Conservation (phyloP, 2,113 vertebrate species). For the Chelonoidis abingdonii region DNA sequence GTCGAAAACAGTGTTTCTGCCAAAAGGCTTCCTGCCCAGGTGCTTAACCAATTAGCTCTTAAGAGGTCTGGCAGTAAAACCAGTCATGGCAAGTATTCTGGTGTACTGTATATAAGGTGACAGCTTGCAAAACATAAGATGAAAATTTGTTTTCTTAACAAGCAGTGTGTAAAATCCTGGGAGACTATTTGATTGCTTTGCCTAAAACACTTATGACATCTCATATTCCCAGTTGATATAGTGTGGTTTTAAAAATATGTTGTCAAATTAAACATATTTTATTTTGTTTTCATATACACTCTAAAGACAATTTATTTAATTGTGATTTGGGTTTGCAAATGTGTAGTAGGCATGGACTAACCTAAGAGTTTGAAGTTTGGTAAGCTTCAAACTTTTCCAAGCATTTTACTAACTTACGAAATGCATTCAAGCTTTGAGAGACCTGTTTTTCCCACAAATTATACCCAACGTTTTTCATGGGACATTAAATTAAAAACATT, state of each 20-base stretch:
- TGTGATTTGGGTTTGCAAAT: conserved; percentile 43
- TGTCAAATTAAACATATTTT: conserved; percentile 63
- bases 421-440: conserved; percentile 20
- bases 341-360: conserved; percentile 9
- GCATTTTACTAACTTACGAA: conserved; percentile 40
- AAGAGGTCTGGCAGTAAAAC: conserved; percentile 81
- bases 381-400: conserved; percentile 30
- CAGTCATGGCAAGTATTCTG: conserved; percentile 77
- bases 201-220: conserved; percentile 73
- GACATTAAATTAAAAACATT: conserved; percentile 23
- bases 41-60: conserved; percentile 85
- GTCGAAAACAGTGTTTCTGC: conserved; percentile 82
- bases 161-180: conserved; percentile 79
- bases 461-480: background rate
- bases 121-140: conserved; percentile 83
- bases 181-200: conserved; percentile 74
- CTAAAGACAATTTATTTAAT: conserved; percentile 45
- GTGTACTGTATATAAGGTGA: conserved; percentile 80
- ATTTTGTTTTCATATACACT: conserved; percentile 50
- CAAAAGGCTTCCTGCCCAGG: conserved; percentile 86
- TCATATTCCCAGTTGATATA: conserved; percentile 68
- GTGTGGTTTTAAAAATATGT: conserved; percentile 63
- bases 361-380: conserved; percentile 12
- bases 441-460: conserved; percentile 22
- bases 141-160: conserved; percentile 85